Conservation (phyloP, 2,888 invertebrate genomes). For the Melangyna quadrimaculata region DNA sequence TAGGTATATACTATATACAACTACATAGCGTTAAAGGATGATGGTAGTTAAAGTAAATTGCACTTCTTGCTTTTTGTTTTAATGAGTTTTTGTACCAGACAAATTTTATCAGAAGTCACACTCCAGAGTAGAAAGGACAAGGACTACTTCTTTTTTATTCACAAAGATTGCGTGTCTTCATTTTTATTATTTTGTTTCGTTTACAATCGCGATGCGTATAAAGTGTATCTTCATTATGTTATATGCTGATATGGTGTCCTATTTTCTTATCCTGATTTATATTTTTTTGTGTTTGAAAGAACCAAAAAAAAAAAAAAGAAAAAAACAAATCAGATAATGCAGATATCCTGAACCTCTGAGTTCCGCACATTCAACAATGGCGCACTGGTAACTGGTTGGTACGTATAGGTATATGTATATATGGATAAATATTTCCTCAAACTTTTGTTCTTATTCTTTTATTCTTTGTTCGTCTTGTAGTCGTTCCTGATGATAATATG, state of each 20-base stretch:
- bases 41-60: background rate
- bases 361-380: background rate
- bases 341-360: conserved; percentile 1
- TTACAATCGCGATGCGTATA: background rate
- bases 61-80: conserved; percentile 13
- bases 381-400: too few species aligned
- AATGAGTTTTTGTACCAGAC: background rate
- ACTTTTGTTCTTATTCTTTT: background rate
- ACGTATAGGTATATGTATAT: background rate
- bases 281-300: background rate
- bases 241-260: conserved; percentile 1
- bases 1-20: background rate
- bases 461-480: background rate
- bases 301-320: background rate
- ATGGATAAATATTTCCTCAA: conserved; percentile 5
- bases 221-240: conserved; percentile 3
- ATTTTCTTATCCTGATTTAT: conserved; percentile 8
- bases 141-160: background rate
- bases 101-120: background rate
- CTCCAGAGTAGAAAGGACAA: background rate
- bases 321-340: conserved; percentile 9
- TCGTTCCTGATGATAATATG: background rate
- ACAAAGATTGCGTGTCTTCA: background rate
- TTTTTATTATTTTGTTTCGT: background rate
- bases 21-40: background rate